A percentile compares a stretch with the other conserved stretches of the same genome.
phyloP scores from a whole-genome alignment of 2,888 invertebrate species.

The Pollenia amentaria region DNA sequence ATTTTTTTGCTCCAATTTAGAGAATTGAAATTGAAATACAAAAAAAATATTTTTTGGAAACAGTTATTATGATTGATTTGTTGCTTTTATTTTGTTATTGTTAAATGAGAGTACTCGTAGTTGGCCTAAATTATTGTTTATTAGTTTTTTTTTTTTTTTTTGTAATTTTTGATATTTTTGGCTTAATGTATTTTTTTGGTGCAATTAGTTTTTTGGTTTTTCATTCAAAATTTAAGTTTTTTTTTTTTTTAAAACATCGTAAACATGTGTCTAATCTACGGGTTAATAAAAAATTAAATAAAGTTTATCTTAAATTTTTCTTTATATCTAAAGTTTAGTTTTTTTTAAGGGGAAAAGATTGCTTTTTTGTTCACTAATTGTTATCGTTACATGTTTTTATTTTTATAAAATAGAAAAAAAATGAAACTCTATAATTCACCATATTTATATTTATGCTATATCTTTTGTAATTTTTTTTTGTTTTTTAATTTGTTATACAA shows the following conservation, averaged over 20 bases:
- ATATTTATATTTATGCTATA: slow-evolving; percentile 24
- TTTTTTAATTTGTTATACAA: slow-evolving; percentile 33
- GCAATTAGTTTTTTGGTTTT: not conserved
- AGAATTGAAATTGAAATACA: not conserved
- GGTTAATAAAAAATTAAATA: too few species aligned
- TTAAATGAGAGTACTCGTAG: not conserved
- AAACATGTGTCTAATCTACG: too few species aligned
- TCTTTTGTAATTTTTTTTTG: slow-evolving; percentile 14
- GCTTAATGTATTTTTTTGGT: not conserved
- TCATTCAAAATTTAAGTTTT: slow-evolving; percentile 4
- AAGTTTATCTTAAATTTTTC: not conserved
- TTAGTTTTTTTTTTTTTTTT: slow-evolving; percentile 20
- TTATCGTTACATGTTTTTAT: slow-evolving; percentile 72
- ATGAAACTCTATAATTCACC: slow-evolving; percentile 70
- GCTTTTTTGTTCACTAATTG: slow-evolving; percentile 81
- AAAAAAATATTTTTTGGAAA: slow-evolving; percentile 5
- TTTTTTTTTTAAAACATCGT: not conserved
- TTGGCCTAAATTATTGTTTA: slow-evolving; percentile 47
- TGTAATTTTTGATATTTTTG: not conserved
- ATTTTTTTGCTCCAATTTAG: too few species aligned
- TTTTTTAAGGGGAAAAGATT: slow-evolving; percentile 77
- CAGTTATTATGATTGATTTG: not conserved
- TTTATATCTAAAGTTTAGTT: slow-evolving; percentile 62
- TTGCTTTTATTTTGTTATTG: not conserved
- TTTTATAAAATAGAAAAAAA: slow-evolving; percentile 71